Percentiles rank a stretch among this genome's conserved stretches.
Evolutionary conservation across 2,113 vertebrate genomes (phyloP).

Genomic region (Gymnogyps californianus): DNA sequence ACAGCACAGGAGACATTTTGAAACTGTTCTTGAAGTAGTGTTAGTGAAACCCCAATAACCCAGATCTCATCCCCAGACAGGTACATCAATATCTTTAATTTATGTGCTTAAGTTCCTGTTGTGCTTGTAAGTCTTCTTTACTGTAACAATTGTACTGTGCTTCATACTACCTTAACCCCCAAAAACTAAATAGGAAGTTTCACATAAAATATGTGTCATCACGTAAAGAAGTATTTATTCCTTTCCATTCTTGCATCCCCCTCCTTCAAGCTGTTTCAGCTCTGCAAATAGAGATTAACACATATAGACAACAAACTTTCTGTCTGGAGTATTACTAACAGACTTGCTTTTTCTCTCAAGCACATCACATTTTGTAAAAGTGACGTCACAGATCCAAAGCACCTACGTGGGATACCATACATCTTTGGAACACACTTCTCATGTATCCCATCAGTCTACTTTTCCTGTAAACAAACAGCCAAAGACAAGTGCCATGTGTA

Average conservation of each 20-base stretch:
- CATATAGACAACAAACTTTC: not conserved
- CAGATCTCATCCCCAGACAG: constrained; percentile 1
- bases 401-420: constrained; percentile 46
- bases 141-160: not conserved
- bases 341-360: not conserved
- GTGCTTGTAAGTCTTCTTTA: constrained; percentile 48
- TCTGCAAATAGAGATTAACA: not conserved
- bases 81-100: constrained; percentile 31
- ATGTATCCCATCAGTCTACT: not conserved
- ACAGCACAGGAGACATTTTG: constrained; percentile 56
- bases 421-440: constrained; percentile 1
- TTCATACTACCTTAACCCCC: not conserved
- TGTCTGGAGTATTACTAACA: not conserved
- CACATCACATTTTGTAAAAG: not conserved
- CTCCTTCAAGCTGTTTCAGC: not conserved
- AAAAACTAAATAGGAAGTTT: not conserved
- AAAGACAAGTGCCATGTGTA: not conserved
- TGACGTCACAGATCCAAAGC: not conserved
- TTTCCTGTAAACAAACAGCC: constrained; percentile 1
- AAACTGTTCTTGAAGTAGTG: constrained; percentile 51
- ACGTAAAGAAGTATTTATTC: not conserved
- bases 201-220: not conserved
- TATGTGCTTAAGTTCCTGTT: constrained; percentile 30
- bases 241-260: not conserved
- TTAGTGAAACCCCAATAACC: constrained; percentile 60